Evolutionary conservation across 2,797 vertebrate species (phyloP), one percentile per base, ranked within the genome.

Genomic region (Pristis pectinata): DNA sequence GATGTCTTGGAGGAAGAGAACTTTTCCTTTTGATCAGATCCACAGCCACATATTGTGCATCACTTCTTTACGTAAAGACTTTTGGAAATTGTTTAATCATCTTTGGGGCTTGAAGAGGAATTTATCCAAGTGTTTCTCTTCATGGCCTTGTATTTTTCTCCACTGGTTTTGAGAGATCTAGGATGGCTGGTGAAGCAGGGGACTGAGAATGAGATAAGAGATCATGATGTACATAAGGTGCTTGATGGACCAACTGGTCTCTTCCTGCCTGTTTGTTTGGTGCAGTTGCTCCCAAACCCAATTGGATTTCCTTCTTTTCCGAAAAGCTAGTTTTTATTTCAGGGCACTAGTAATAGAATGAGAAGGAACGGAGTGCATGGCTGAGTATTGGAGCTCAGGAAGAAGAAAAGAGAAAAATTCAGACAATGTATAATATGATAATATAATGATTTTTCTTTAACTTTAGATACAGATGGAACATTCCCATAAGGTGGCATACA

Each of bases 381-480:
- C 41, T 44, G 24, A 27, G 27, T 27, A 41, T 2, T 15, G n/a
- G n/a, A 79, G n/a, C 2, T 37, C n/a, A 79, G 34, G 13, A 15
- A 13, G 77, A 79, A 79, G 11, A 79, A 41, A 37, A 79, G 13
- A 37, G 24, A 9, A 53, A 83, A 53, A 24, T 6, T 87, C 17
- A 6, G 53, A 67, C 59, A 22, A 24, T 0, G 1, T 19, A 11
- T 64, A 10, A 41, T 41, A 41, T n/a, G 7, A 11, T 67, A 13
- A 7, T n/a, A 76, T 49, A 76, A 53, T 13, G 17, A 24, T 76
- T 74, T 76, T 49, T n/a, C 56, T 76, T 94, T 44, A 22, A 56
- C 95, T 97, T 95, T 97, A 99, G 99, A 59, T 99, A 99, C 96
- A 98, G 95, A 92, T 99, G 99, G 99, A 99, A 98, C 79, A 98